These are phyloP conservation scores for Tenualosa ilisha DNA, from an alignment of 2,797 vertebrate genomes.

Conservation along the genomic window DNA sequence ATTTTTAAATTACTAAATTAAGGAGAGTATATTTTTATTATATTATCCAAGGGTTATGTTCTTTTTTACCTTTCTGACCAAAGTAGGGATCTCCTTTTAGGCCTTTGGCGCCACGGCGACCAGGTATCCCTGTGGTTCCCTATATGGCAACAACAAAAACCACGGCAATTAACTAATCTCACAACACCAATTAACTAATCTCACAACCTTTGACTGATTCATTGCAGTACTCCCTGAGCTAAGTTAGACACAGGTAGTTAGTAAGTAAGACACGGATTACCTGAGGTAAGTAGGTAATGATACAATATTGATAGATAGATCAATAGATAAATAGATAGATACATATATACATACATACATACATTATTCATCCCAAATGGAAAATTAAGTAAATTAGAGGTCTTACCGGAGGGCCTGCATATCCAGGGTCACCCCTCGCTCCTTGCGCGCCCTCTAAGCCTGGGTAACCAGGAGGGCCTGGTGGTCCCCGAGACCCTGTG, in stretches of 20 bases:
- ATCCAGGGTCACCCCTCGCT: slow-evolving; percentile 53
- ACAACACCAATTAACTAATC: background rate
- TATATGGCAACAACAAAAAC: slow-evolving; percentile 41
- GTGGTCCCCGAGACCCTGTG: background rate
- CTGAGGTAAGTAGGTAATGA: background rate
- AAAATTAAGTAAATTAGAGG: background rate
- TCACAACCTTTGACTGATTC: background rate
- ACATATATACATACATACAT: too few species aligned
- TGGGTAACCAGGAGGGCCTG: slow-evolving; percentile 34
- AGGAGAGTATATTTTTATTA: too few species aligned
- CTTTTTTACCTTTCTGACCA: slow-evolving; percentile 53
- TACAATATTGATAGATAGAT: too few species aligned
- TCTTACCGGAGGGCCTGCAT: slow-evolving; percentile 56
- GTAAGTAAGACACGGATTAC: background rate
- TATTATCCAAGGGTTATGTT: too few species aligned
- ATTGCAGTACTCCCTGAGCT: background rate
- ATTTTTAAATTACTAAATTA: too few species aligned
- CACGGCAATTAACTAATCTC: background rate
- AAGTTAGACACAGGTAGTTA: background rate
- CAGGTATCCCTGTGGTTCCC: slow-evolving; percentile 58
- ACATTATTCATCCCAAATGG: too few species aligned
- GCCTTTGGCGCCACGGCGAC: slow-evolving; percentile 63
- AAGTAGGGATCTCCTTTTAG: slow-evolving; percentile 59
- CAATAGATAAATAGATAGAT: too few species aligned
- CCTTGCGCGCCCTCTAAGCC: slow-evolving; percentile 55